Evolutionary conservation across 2,888 invertebrate genomes (phyloP).

Genomic region (Diplolepis rosae): DNA sequence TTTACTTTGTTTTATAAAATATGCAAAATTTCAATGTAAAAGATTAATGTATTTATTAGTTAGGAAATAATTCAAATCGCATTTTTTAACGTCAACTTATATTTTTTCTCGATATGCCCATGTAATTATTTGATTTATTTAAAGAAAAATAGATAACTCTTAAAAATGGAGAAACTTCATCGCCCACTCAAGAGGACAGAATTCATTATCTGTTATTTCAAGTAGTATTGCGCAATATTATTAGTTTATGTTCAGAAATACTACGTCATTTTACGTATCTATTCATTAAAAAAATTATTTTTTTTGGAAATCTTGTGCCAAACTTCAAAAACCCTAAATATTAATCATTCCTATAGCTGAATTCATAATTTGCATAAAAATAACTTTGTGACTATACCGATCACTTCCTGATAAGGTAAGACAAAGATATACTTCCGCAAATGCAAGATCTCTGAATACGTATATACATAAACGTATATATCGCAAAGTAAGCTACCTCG

Average conservation of each 20-base stretch:
- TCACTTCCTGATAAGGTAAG: constrained; percentile 61
- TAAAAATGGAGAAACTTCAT: background rate
- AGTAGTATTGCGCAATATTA: background rate
- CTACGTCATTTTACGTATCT: background rate
- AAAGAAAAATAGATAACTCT: background rate
- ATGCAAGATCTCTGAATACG: constrained; percentile 21
- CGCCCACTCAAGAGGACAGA: background rate
- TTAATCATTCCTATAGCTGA: constrained; percentile 56
- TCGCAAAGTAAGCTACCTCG: constrained; percentile 46
- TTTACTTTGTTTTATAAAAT: too few relatives aligned
- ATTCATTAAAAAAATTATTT: background rate
- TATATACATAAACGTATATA: constrained; percentile 39
- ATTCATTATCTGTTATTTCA: background rate
- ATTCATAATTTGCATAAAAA: constrained; percentile 46
- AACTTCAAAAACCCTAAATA: constrained; percentile 37
- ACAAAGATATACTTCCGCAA: constrained; percentile 2
- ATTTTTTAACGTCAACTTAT: too few relatives aligned
- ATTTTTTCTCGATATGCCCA: too few relatives aligned
- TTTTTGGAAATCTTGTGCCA: background rate
- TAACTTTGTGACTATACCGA: constrained; percentile 26
- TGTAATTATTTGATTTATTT: background rate
- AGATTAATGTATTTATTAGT: too few relatives aligned
- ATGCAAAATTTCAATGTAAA: too few relatives aligned
- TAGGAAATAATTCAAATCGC: too few relatives aligned
- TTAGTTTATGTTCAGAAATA: background rate